A percentile compares a stretch with the other conserved stretches of the same genome.
Conservation (phyloP, 2,888 invertebrate genomes). For the Adela reaumurella region DNA sequence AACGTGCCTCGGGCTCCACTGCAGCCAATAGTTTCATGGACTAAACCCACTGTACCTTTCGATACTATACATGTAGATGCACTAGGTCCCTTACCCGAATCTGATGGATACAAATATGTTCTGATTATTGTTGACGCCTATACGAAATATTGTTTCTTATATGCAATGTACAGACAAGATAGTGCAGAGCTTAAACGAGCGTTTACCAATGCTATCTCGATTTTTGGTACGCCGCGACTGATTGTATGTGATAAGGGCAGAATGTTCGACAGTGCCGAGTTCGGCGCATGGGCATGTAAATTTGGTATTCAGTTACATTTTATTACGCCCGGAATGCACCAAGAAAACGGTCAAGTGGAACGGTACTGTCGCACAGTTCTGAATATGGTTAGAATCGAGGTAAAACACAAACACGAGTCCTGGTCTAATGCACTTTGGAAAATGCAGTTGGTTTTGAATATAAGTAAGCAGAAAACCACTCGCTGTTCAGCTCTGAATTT, state of each 20-base stretch:
- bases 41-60: constrained; percentile 3
- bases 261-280: constrained; percentile 13
- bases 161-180: too few species aligned
- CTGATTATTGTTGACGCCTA: too few species aligned
- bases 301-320: constrained; percentile 12
- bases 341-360: constrained; percentile 12
- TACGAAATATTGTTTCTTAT: too few species aligned
- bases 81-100: constrained; percentile 1
- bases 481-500: constrained; percentile 13
- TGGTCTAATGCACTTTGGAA: constrained; percentile 8
- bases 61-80: constrained; percentile 1
- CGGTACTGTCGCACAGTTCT: constrained; percentile 11
- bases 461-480: neutral
- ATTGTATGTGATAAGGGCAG: constrained; percentile 14
- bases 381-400: constrained; percentile 10
- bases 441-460: too few species aligned
- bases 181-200: too few species aligned
- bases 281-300: constrained; percentile 6
- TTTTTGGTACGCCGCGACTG: constrained; percentile 13
- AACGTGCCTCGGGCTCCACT: constrained; percentile 1
- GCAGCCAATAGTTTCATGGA: constrained; percentile 4
- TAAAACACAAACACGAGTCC: constrained; percentile 2
- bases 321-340: constrained; percentile 17
- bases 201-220: constrained; percentile 8
- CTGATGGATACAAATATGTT: constrained; percentile 4